Conservation (phyloP, 2,888 invertebrate species). For the Monoplex corrugatus region DNA sequence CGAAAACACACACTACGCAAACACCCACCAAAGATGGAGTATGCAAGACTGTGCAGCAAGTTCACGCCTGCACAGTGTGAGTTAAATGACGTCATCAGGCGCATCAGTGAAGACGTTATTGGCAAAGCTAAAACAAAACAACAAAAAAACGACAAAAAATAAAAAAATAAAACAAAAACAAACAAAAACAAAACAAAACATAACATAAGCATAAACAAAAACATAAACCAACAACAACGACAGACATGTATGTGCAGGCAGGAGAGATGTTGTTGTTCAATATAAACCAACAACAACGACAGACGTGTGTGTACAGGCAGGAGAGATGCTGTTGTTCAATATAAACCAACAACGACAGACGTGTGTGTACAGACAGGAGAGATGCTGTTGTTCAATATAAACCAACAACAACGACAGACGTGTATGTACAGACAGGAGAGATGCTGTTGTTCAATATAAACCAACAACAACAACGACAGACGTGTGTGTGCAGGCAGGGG, state of each 20-base stretch:
- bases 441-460: constrained; percentile 87
- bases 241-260: constrained; percentile 80
- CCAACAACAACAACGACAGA: no score
- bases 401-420: no score
- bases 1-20: no score
- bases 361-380: constrained; percentile 85
- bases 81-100: no score
- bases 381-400: constrained; percentile 87
- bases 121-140: neutral
- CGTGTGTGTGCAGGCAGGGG: no score
- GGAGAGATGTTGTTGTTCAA: constrained; percentile 86
- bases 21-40: no score
- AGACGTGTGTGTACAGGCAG: no score
- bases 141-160: no score
- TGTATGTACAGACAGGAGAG: constrained; percentile 85
- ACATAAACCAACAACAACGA: neutral
- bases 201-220: neutral
- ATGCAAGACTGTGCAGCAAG: no score
- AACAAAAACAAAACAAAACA: neutral
- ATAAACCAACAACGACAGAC: no score
- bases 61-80: no score
- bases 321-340: constrained; percentile 86
- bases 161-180: neutral
- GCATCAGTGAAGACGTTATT: neutral
- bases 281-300: no score